These are phyloP conservation scores for Dendropsophus ebraccatus DNA, from an alignment of 2,113 vertebrate genomes.

Conservation along the genomic window DNA sequence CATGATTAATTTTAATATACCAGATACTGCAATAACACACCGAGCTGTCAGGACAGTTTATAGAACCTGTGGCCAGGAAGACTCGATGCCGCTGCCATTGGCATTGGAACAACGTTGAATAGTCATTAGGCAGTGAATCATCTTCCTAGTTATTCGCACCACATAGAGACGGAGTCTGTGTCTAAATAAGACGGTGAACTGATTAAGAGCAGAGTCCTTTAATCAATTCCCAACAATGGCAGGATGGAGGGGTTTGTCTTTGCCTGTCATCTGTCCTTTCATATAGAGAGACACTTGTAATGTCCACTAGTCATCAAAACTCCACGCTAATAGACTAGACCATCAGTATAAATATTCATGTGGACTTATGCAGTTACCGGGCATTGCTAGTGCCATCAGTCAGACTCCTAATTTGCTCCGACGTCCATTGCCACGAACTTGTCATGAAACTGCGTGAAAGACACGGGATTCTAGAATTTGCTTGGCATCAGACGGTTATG, in stretches of 20 bases:
- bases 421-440: too few species aligned
- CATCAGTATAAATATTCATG: not conserved
- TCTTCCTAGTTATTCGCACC: not conserved
- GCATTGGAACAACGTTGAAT: not conserved
- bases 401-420: too few species aligned
- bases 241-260: not conserved
- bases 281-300: not conserved
- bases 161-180: not conserved
- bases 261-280: not conserved
- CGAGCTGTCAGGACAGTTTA: constrained; percentile 29
- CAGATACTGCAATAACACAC: constrained; percentile 20
- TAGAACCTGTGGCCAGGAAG: constrained; percentile 17
- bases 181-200: not conserved
- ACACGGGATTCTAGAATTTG: too few species aligned
- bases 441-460: too few species aligned
- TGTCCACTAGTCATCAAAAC: not conserved
- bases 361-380: not conserved
- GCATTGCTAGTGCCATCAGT: too few species aligned
- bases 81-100: constrained; percentile 7
- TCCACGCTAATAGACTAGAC: not conserved
- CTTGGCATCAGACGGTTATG: too few species aligned
- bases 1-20: constrained; percentile 47
- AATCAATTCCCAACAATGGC: not conserved
- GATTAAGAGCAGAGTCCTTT: not conserved
- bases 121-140: constrained; percentile 21